phyloP scores from a whole-genome alignment of 2,113 vertebrate species.

The Leucoraja erinaceus region DNA sequence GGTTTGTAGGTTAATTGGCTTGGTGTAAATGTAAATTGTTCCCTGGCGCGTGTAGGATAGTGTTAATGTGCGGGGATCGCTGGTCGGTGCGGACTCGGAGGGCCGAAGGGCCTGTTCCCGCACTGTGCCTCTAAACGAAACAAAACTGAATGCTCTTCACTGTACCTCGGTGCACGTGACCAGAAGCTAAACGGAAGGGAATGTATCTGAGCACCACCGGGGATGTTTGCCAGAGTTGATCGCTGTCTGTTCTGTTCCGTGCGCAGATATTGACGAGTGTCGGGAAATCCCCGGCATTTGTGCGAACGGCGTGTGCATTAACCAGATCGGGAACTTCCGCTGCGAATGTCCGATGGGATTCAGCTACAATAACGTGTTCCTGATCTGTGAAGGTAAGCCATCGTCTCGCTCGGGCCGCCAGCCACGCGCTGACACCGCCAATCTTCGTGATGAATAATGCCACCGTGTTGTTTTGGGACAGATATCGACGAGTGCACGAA shows the following conservation, averaged over 20 bases:
- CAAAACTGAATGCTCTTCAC: no score
- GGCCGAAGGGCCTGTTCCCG: no score
- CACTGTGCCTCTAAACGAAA: no score
- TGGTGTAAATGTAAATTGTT: no score
- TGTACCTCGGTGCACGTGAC: no score
- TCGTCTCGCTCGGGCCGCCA: background rate
- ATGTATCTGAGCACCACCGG: background rate
- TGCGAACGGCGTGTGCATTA: slow-evolving; percentile 78
- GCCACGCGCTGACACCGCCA: background rate
- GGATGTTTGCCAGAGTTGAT: background rate
- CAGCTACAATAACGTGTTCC: slow-evolving; percentile 80
- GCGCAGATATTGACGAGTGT: slow-evolving; percentile 84
- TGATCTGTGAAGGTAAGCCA: slow-evolving; percentile 80
- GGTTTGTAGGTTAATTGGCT: no score
- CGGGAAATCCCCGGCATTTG: slow-evolving; percentile 82
- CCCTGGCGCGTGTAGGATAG: no score
- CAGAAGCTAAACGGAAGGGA: no score
- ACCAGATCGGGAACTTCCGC: slow-evolving; percentile 87
- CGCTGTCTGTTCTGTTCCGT: background rate
- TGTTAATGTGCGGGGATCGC: no score
- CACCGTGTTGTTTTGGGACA: slow-evolving; percentile 44
- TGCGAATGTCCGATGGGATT: slow-evolving; percentile 88
- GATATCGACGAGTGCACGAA: slow-evolving; percentile 86
- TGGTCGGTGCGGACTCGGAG: no score
- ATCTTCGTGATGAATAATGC: background rate